Evolutionary conservation across 2,113 vertebrate species (phyloP), one percentile per base, ranked within the genome.

Genomic region (Xyliphius kryptos): DNA sequence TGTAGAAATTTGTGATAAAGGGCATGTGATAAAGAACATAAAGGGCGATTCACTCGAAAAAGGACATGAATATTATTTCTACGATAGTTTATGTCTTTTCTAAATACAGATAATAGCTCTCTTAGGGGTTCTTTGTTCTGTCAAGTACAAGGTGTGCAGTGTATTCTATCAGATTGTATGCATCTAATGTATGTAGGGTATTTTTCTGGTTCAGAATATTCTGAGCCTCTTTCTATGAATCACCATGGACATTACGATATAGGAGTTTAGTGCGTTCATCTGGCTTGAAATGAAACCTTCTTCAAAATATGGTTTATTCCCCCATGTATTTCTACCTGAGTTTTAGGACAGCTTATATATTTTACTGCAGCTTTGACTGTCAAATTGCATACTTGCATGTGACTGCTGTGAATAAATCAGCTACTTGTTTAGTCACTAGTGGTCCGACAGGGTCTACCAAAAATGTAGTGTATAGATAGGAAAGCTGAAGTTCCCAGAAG

Each of bases 1-100:
- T 81, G 79, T 20, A 82, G 80, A 15, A 43, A 79, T 74, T 75
- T 69, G 63, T 76, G 80, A 80, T 82, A 83, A 79, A 72, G 48
- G 8, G 49, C n/a, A 1, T 36, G 36, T 26, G 53, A 61, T 38
- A 47, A 12, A 5, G 11, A 22, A 17, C 20, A 22, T 2, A 48
- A n/a, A 48, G n/a, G n/a, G n/a, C n/a, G n/a, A n/a, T n/a, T n/a
- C n/a, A n/a, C n/a, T n/a, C n/a, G n/a, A 48, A 7, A 6, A 9
- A n/a, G 12, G 38, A 56, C 13, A 40, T 12, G 14, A 6, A 62
- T 20, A 1, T 14, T 13, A 22, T 37, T 41, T n/a, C n/a, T n/a
- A n/a, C n/a, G n/a, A n/a, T n/a, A n/a, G n/a, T n/a, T n/a, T n/a
- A n/a, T n/a, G n/a, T n/a, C n/a, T n/a, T n/a, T n/a, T n/a, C n/a